phyloP scores from a whole-genome alignment of 2,113 vertebrate genomes.

The Labeo rohita region DNA sequence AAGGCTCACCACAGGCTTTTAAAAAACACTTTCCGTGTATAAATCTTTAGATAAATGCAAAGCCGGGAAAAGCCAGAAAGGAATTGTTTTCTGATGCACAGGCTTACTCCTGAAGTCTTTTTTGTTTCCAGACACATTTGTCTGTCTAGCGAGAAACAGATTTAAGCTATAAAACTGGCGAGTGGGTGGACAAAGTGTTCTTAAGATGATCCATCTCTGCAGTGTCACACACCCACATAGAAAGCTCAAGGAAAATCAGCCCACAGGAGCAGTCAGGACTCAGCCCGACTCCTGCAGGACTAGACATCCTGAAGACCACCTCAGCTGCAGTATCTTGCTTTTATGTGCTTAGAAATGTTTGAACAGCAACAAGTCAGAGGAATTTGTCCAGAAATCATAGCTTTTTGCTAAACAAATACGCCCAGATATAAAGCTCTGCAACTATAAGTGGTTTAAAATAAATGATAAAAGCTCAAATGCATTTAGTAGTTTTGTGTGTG shows the following conservation, averaged over 20 bases:
- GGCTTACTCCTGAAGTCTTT: constrained; percentile 52
- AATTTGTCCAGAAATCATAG: not conserved
- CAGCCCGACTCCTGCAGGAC: not conserved
- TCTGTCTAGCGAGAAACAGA: constrained; percentile 63
- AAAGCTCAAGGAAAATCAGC: not conserved
- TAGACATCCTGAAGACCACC: not conserved
- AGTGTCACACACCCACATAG: not conserved
- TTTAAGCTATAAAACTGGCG: constrained; percentile 61
- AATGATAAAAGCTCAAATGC: not conserved
- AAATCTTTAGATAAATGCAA: not conserved
- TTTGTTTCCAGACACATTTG: constrained; percentile 47
- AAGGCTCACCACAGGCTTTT: not conserved
- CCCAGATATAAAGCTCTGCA: not conserved
- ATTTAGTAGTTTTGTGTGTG: too few relatives aligned
- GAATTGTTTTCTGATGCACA: not conserved
- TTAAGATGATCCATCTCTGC: not conserved
- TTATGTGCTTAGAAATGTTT: not conserved
- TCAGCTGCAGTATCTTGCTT: not conserved
- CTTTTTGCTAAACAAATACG: not conserved
- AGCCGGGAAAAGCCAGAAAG: not conserved
- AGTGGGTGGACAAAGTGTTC: constrained; percentile 24
- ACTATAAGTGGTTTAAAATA: not conserved
- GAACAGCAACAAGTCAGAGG: not conserved
- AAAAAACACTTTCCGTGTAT: not conserved
- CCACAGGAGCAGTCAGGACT: constrained; percentile 11